phyloP scores from a whole-genome alignment of 2,888 invertebrate species.

The Acanthosepion esculentum region DNA sequence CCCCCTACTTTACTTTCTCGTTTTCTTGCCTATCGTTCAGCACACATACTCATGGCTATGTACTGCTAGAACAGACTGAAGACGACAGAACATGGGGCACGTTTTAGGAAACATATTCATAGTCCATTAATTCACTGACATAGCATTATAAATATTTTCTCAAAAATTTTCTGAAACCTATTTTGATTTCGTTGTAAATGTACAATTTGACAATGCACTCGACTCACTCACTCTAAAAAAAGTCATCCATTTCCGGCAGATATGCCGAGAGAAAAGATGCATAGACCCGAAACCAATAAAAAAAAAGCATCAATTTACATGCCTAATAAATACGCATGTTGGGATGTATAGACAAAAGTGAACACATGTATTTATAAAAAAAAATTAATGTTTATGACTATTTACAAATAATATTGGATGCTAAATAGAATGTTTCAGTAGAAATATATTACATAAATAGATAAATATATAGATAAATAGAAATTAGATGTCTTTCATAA shows the following conservation, averaged over 20 bases:
- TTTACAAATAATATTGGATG: neutral
- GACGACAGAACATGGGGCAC: neutral
- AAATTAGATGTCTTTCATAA: neutral
- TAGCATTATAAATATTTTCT: conserved; percentile 11
- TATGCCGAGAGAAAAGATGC: neutral
- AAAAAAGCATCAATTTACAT: neutral
- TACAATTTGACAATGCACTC: conserved; percentile 4
- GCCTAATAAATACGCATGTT: neutral
- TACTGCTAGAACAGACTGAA: neutral
- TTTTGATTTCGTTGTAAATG: neutral
- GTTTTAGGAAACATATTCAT: neutral
- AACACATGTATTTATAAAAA: neutral
- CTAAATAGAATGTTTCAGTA: no score
- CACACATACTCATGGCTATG: neutral
- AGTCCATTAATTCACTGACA: neutral
- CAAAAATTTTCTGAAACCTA: neutral
- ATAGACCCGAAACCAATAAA: neutral
- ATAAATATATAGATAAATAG: no score
- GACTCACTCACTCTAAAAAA: neutral
- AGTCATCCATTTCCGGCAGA: neutral
- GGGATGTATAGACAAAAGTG: neutral
- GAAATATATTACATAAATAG: neutral
- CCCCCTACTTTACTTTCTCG: neutral
- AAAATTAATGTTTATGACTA: neutral
- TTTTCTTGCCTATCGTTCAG: neutral